These are phyloP conservation scores for Forbesichthys papilliferus DNA, from an alignment of 2,113 vertebrate genomes.

Conservation along the genomic window DNA sequence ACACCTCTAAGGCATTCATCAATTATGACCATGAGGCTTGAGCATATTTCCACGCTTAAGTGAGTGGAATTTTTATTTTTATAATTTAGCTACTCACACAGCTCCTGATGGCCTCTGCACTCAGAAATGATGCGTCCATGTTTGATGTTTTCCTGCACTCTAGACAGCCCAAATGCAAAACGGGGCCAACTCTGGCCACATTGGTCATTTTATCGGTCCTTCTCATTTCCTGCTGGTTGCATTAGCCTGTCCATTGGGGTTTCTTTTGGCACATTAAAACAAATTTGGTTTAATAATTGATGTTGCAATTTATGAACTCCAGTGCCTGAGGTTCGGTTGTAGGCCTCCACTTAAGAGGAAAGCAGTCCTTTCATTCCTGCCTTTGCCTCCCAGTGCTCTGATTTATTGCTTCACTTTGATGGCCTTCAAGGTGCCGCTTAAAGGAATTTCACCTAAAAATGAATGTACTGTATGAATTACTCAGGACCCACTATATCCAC, in stretches of 20 bases:
- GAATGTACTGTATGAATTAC: background rate
- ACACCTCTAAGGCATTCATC: conserved; percentile 33
- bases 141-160: conserved; percentile 65
- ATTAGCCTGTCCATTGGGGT: conserved; percentile 67
- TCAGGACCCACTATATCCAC: too few relatives aligned
- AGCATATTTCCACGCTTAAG: conserved; percentile 50
- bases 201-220: conserved; percentile 66
- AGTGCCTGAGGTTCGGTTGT: conserved; percentile 67
- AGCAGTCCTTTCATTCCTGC: conserved; percentile 55
- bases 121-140: conserved; percentile 43
- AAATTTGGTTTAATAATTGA: conserved; percentile 78
- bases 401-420: conserved; percentile 64
- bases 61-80: conserved; percentile 46
- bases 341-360: conserved; percentile 73
- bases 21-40: conserved; percentile 42
- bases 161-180: conserved; percentile 26
- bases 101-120: conserved; percentile 41
- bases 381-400: conserved; percentile 41
- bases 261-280: conserved; percentile 78
- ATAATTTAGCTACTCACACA: conserved; percentile 61
- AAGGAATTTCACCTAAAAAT: conserved; percentile 1
- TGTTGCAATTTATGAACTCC: conserved; percentile 72
- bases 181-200: conserved; percentile 39
- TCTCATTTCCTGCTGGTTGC: conserved; percentile 70
- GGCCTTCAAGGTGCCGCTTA: conserved; percentile 52